Evolutionary conservation across 2,113 vertebrate genomes (phyloP).

Genomic region (Buteo buteo): DNA sequence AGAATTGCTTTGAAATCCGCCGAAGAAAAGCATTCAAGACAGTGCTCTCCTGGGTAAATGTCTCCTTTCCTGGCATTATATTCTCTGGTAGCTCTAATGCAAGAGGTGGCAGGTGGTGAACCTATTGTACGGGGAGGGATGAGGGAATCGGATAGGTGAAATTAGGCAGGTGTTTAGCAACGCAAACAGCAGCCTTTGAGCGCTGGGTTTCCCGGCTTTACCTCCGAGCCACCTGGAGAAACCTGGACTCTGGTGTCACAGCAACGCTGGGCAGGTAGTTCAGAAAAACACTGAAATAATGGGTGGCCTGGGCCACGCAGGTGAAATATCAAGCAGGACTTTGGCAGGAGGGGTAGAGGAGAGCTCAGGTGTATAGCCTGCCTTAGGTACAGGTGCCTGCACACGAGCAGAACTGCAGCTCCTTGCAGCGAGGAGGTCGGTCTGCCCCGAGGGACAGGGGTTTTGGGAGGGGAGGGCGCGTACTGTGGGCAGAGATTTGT

Average conservation of each 20-base stretch:
- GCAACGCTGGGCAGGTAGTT: neutral
- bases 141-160: neutral
- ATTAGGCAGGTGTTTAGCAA: slow-evolving; percentile 34
- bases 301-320: neutral
- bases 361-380: neutral
- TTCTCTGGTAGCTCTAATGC: neutral
- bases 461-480: fast-evolving
- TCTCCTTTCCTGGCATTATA: neutral
- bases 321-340: neutral
- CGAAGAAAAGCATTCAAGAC: neutral
- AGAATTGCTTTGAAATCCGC: slow-evolving; percentile 16
- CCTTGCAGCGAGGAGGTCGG: neutral
- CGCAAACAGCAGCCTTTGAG: neutral
- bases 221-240: neutral
- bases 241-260: fast-evolving
- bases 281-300: neutral
- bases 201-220: neutral
- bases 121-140: neutral
- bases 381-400: neutral
- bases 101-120: slow-evolving; percentile 26
- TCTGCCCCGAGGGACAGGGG: neutral
- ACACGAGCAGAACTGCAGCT: fast-evolving
- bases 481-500: neutral
- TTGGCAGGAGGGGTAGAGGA: neutral
- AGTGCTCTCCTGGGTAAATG: neutral